These are phyloP conservation scores for Megaleporinus macrocephalus DNA, from an alignment of 2,113 vertebrate species.

Conservation along the genomic window DNA sequence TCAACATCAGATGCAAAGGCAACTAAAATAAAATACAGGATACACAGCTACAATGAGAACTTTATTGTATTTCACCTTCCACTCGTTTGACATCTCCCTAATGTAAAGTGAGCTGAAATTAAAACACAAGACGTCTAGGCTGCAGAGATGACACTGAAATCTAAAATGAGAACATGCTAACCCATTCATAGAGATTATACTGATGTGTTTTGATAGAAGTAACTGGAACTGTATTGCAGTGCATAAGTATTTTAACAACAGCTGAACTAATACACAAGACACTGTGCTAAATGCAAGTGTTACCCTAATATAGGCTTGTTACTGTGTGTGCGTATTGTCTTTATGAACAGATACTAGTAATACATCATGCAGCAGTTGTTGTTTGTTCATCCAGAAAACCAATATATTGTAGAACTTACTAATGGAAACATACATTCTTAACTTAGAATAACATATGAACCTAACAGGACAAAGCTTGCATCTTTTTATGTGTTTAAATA, in stretches of 20 bases:
- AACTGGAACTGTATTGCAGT: not conserved
- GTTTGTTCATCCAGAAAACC: conserved; percentile 10
- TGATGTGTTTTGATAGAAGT: not conserved
- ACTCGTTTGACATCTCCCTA: conserved; percentile 20
- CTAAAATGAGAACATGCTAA: conserved; percentile 21
- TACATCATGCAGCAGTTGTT: conserved; percentile 27
- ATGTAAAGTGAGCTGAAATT: conserved; percentile 10
- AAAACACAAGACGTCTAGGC: conserved; percentile 38
- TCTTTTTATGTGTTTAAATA: conserved; percentile 20
- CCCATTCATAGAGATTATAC: not conserved
- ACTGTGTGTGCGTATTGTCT: conserved; percentile 4
- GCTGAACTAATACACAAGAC: conserved; percentile 30
- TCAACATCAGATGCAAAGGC: too few relatives aligned
- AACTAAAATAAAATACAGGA: not conserved
- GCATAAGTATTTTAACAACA: conserved; percentile 5
- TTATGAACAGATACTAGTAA: conserved; percentile 17
- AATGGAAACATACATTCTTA: not conserved
- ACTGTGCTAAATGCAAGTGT: conserved; percentile 8
- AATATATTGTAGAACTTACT: conserved; percentile 7
- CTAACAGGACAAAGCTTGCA: conserved; percentile 27
- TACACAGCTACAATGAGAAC: conserved; percentile 5
- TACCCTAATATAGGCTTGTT: conserved; percentile 29
- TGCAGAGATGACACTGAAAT: conserved; percentile 8
- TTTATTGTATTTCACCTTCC: conserved; percentile 50
- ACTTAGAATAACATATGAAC: conserved; percentile 4